Evolutionary conservation across 23 tunicate genomes (phyloP), one percentile per base, ranked within the genome.

Genomic region (Oikopleura vanhoeffeni): DNA sequence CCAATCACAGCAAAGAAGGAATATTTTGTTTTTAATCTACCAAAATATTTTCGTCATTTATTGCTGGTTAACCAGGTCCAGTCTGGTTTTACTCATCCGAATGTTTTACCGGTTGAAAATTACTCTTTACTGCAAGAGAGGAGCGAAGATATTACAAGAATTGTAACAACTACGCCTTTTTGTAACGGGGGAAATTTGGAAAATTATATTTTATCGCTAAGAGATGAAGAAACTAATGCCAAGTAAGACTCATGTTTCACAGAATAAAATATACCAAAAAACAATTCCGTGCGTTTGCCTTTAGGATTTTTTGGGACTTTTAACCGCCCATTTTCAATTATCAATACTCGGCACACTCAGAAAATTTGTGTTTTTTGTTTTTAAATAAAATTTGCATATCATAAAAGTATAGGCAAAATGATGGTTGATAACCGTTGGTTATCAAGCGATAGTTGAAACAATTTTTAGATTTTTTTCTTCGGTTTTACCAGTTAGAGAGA

Each of bases 131-230:
- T 49, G 13, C 64, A 49, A 49, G 24, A 49, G 13, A 8, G 13
- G 24, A 49, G 24, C 24, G 64, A 49, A 49, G 24, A 49, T 49
- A 49, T 49, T 8, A 49, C 64, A 13, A 13, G 64, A 24, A 49
- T 49, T 49, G 64, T 71, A 13, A 13, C 79, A 33, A 30, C 2
- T 24, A 71, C 35, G 79, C 79, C 27, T 2, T 71, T 13, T 71
- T 71, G 79, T 32, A 30, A 71, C 79, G 79, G 79, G 36, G 79
- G 79, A 33, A 71, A 71, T 30, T 30, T 71, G 27, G 34, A 71
- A 3, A 30, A 71, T 71, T 71, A 71, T 38, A 71, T 71, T 71
- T 71, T 30, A 71, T 2, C 36, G 4, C 32, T 71, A 38, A 30
- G 32, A 13, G 79, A 18, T 4, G 79, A 71, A 71, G 34, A 33